Evolutionary conservation across 2,113 vertebrate genomes (phyloP).

Genomic region (Crotalus viridis): DNA sequence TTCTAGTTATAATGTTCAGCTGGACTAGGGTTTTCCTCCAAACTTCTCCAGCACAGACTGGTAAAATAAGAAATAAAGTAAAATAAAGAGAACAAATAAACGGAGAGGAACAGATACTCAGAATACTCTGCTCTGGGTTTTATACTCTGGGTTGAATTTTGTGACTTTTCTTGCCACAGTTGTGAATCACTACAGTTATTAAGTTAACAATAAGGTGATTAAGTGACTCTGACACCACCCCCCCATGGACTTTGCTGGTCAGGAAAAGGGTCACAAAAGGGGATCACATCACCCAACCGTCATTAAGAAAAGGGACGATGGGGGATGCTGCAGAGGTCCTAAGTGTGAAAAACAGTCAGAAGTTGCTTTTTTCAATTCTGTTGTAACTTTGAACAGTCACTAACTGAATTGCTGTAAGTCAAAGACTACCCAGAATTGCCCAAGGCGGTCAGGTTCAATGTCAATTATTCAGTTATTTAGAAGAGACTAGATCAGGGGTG

Average conservation of each 20-base stretch:
- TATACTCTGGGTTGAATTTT: background rate
- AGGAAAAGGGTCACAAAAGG: too few species aligned
- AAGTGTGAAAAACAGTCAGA: background rate
- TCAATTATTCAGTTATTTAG: background rate
- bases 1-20: background rate
- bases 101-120: background rate
- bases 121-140: background rate
- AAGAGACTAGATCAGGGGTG: too few species aligned
- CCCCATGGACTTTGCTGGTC: too few species aligned
- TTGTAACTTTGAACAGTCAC: background rate
- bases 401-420: background rate
- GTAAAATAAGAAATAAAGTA: background rate
- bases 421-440: background rate
- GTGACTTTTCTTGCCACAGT: background rate
- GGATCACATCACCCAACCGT: background rate
- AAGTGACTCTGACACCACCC: background rate
- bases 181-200: background rate
- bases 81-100: background rate
- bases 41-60: background rate
- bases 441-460: background rate
- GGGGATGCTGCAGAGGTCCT: background rate
- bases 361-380: background rate
- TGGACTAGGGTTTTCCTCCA: background rate
- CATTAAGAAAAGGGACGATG: accelerated
- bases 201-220: background rate